These are phyloP conservation scores for Sthenelais limicola DNA, from an alignment of 2,888 invertebrate genomes.

Conservation along the genomic window DNA sequence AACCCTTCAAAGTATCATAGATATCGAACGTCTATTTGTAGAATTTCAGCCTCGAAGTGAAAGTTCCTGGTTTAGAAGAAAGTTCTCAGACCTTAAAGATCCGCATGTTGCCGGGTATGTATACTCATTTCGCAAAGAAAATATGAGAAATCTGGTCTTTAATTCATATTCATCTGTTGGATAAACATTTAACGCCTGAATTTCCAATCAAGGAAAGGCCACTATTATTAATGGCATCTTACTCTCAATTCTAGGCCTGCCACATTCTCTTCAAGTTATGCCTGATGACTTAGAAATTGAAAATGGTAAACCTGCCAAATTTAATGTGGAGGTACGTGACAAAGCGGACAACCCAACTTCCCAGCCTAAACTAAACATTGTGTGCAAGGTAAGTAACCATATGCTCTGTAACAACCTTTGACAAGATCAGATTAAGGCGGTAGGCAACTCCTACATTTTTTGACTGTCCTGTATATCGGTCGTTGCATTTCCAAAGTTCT, in stretches of 20 bases:
- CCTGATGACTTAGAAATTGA: slow-evolving; percentile 61
- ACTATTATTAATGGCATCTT: too few relatives aligned
- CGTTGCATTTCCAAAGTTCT: too few relatives aligned
- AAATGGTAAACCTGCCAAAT: slow-evolving; percentile 61
- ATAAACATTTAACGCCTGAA: too few relatives aligned
- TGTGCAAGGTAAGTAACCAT: slow-evolving; percentile 61
- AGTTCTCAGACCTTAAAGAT: slow-evolving; percentile 67
- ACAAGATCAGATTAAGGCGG: too few relatives aligned
- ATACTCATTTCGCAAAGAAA: background rate
- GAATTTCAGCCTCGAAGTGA: slow-evolving; percentile 66
- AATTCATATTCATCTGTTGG: background rate
- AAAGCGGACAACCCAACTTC: slow-evolving; percentile 65
- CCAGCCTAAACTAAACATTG: slow-evolving; percentile 60
- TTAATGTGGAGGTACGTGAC: slow-evolving; percentile 62
- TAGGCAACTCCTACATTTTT: too few relatives aligned
- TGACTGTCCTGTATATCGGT: too few relatives aligned
- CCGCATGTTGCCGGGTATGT: slow-evolving; percentile 67
- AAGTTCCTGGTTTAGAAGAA: slow-evolving; percentile 62
- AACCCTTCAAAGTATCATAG: background rate
- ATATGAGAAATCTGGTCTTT: background rate
- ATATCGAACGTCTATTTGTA: slow-evolving; percentile 48
- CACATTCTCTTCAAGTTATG: slow-evolving; percentile 56
- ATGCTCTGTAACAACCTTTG: too few relatives aligned
- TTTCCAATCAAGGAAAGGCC: too few relatives aligned
- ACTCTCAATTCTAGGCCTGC: slow-evolving; percentile 58